Evolutionary conservation across 2,113 vertebrate species (phyloP).

Genomic region (Butorides virescens): DNA sequence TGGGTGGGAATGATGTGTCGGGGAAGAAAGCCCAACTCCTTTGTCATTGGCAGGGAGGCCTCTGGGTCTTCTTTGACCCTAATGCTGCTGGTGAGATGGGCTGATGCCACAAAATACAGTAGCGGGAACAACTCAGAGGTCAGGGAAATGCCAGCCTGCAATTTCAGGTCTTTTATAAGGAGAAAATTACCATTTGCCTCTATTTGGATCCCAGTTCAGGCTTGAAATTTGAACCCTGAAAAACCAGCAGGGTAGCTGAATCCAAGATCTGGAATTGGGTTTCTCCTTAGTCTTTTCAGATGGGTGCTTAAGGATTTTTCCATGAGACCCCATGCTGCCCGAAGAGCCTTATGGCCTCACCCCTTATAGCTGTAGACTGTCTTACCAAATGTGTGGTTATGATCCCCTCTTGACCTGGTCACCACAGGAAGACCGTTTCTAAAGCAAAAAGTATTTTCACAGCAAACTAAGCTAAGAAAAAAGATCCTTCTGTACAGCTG

Average conservation of each 20-base stretch:
- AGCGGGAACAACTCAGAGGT: neutral
- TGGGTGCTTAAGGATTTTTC: neutral
- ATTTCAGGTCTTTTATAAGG: neutral
- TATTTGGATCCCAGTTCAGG: neutral
- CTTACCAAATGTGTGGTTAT: neutral
- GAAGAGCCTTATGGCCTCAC: neutral
- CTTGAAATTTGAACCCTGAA: neutral
- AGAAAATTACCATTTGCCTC: neutral
- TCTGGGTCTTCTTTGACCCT: neutral
- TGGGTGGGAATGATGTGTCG: fast-evolving
- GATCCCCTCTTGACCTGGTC: neutral
- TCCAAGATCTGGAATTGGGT: neutral
- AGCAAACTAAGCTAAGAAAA: neutral
- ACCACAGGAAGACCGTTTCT: neutral
- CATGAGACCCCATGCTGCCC: neutral
- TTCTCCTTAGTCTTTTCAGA: neutral
- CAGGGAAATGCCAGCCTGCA: neutral
- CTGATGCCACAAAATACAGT: neutral
- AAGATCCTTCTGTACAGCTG: neutral
- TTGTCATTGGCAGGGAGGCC: neutral
- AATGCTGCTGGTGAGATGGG: neutral
- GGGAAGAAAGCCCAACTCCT: neutral
- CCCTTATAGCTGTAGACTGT: neutral
- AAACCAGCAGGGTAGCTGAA: neutral
- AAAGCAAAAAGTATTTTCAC: neutral